Conservation (phyloP, 2,888 invertebrate genomes). For the Syritta pipiens region DNA sequence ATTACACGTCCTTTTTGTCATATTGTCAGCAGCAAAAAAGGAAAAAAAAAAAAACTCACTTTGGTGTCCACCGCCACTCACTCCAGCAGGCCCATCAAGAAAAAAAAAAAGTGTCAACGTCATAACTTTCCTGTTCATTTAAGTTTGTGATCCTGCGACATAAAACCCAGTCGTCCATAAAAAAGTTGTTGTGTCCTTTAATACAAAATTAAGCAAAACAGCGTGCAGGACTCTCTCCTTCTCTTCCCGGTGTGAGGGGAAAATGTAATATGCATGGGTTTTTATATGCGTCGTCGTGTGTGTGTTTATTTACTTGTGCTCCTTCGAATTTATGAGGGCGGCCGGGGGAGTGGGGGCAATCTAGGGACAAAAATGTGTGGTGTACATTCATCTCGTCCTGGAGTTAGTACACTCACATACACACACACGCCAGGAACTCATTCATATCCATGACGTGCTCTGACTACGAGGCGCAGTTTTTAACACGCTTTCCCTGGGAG, state of each 20-base stretch:
- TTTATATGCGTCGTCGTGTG: constrained; percentile 29
- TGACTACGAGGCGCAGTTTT: constrained; percentile 43
- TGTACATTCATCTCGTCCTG: neutral
- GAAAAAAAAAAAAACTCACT: neutral
- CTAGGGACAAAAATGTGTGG: neutral
- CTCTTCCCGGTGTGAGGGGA: too few relatives aligned
- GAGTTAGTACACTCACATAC: constrained; percentile 2
- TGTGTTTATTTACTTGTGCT: constrained; percentile 42
- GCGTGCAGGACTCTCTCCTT: neutral
- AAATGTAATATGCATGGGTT: constrained; percentile 49
- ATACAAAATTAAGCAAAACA: constrained; percentile 59
- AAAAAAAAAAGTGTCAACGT: constrained; percentile 57
- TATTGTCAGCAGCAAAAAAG: constrained; percentile 45
- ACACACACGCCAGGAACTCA: too few relatives aligned
- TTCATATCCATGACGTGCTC: constrained; percentile 27
- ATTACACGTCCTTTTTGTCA: constrained; percentile 62
- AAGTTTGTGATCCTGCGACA: constrained; percentile 66
- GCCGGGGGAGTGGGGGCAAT: neutral
- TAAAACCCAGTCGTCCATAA: constrained; percentile 59
- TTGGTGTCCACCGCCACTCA: neutral
- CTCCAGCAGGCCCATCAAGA: neutral
- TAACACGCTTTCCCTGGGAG: constrained; percentile 28
- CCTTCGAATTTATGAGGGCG: constrained; percentile 26
- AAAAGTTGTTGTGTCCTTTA: constrained; percentile 56
- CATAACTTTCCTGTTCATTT: constrained; percentile 66